Percentiles rank a stretch among this genome's conserved stretches.
These are phyloP conservation scores for Sphaerophoria taeniata DNA, from an alignment of 2,888 invertebrate genomes.

Conservation along the genomic window DNA sequence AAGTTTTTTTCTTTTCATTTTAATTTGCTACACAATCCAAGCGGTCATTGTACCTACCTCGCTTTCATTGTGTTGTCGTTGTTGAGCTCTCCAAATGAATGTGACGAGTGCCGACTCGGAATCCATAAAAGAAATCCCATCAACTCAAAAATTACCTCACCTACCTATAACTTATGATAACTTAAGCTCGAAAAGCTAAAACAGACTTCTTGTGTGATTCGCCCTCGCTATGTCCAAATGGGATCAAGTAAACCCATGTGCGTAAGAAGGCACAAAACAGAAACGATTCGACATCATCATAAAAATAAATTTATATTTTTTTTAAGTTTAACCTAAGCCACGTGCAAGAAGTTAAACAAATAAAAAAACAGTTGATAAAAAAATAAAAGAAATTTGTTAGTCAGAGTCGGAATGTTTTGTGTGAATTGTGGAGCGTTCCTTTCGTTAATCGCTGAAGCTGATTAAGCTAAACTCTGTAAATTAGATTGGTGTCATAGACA, in stretches of 20 bases:
- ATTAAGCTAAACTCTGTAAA: conserved; percentile 42
- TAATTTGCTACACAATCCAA: conserved; percentile 38
- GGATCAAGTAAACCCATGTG: conserved; percentile 34
- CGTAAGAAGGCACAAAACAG: conserved; percentile 33
- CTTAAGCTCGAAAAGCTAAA: conserved; percentile 1
- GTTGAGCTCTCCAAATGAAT: conserved; percentile 30
- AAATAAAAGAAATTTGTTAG: conserved; percentile 50
- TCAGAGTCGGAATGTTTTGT: conserved; percentile 27
- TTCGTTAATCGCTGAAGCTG: conserved; percentile 26
- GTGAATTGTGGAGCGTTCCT: background rate
- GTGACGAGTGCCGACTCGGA: background rate
- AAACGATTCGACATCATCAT: conserved; percentile 5
- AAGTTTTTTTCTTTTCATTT: conserved; percentile 51
- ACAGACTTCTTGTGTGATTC: conserved; percentile 38
- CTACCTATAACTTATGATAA: background rate
- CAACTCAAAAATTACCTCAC: conserved; percentile 48
- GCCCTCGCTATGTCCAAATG: conserved; percentile 34
- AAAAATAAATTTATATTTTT: conserved; percentile 22
- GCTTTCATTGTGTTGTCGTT: conserved; percentile 15
- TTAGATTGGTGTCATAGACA: conserved; percentile 32
- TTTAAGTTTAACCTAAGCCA: conserved; percentile 37
- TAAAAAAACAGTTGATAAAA: conserved; percentile 13
- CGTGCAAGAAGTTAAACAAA: conserved; percentile 30
- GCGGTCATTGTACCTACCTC: conserved; percentile 54
- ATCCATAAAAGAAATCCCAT: conserved; percentile 11